phyloP scores from a whole-genome alignment of 2,888 invertebrate species.

The Ennomos quercinarius region DNA sequence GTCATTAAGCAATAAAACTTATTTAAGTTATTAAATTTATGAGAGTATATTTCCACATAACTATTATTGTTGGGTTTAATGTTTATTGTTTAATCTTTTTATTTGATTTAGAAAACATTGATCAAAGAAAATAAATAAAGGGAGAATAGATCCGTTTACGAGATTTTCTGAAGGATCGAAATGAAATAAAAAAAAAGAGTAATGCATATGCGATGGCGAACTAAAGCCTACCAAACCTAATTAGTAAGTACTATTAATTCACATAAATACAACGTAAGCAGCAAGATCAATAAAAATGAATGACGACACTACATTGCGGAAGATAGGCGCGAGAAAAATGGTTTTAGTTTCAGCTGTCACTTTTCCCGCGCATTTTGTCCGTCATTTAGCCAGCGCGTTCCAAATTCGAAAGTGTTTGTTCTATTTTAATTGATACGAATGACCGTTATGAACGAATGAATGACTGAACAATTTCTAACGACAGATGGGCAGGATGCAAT shows the following conservation, averaged over 20 bases:
- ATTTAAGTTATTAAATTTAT: conserved; percentile 43
- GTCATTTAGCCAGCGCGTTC: conserved; percentile 55
- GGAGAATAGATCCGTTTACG: conserved; percentile 43
- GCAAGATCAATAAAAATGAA: conserved; percentile 47
- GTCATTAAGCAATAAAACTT: conserved; percentile 42
- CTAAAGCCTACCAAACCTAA: no score
- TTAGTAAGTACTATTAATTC: no score
- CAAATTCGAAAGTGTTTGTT: conserved; percentile 48
- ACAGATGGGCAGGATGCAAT: conserved; percentile 54
- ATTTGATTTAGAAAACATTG: no score
- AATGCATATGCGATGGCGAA: no score
- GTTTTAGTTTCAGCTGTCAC: conserved; percentile 54
- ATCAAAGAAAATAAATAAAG: no score
- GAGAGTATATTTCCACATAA: neutral
- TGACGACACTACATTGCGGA: conserved; percentile 42
- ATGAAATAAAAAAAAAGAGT: no score
- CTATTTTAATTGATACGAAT: conserved; percentile 47
- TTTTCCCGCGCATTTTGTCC: conserved; percentile 63
- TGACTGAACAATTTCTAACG: conserved; percentile 53
- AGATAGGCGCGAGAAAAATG: conserved; percentile 27
- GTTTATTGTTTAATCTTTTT: neutral
- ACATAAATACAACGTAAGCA: conserved; percentile 11
- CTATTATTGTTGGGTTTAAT: neutral
- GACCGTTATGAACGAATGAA: conserved; percentile 46
- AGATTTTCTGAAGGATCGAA: no score